Percentiles rank a stretch among this genome's conserved stretches.
Conservation (phyloP, 1,140 invertebrate species). For the Polypedilum pembai region DNA sequence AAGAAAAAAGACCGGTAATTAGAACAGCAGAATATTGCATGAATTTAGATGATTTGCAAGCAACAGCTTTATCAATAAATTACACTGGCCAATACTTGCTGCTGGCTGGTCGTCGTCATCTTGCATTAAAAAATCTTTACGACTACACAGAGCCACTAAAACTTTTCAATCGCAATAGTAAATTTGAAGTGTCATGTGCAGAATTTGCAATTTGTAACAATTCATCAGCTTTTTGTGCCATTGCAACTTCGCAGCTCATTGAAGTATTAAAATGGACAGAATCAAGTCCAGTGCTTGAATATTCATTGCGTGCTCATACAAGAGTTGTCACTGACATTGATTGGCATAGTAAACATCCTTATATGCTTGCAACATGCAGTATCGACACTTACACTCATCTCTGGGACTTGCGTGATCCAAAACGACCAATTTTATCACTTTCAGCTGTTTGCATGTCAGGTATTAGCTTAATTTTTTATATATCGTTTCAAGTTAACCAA, state of each 20-base stretch:
- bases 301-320: constrained; percentile 76
- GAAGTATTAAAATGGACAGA: constrained; percentile 72
- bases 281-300: constrained; percentile 57
- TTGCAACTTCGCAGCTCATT: constrained; percentile 77
- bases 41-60: constrained; percentile 53
- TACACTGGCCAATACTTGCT: constrained; percentile 73
- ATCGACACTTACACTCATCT: constrained; percentile 89
- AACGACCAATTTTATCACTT: constrained; percentile 70
- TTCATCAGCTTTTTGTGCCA: constrained; percentile 74
- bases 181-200: constrained; percentile 85
- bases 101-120: constrained; percentile 60
- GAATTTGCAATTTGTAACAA: constrained; percentile 82
- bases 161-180: constrained; percentile 75
- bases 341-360: constrained; percentile 85
- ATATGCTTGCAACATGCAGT: constrained; percentile 83
- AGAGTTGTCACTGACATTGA: constrained; percentile 86
- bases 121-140: constrained; percentile 69
- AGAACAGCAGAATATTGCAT: constrained; percentile 35
- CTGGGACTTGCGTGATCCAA: constrained; percentile 83
- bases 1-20: background rate
- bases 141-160: constrained; percentile 49
- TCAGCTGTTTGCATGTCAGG: constrained; percentile 68
- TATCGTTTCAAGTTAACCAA: too few relatives aligned
- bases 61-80: constrained; percentile 86
- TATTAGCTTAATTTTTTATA: too few relatives aligned